Conservation (phyloP, 2,888 invertebrate genomes). For the Brenthis ino region DNA sequence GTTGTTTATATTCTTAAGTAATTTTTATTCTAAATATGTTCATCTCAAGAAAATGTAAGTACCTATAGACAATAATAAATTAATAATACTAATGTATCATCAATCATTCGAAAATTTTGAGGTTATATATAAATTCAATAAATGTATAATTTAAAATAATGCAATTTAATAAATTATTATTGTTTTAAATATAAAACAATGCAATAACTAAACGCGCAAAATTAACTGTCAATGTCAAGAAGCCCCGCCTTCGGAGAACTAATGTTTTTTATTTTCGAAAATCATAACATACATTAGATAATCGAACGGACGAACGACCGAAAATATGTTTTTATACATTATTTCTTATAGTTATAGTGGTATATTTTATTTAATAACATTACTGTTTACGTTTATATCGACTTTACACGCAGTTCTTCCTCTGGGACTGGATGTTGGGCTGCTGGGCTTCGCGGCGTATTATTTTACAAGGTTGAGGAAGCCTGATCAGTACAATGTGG, state of each 20-base stretch:
- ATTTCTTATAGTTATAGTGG: conserved; percentile 54
- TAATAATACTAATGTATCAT: too few relatives aligned
- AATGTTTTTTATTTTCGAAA: conserved; percentile 61
- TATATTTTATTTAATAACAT: conserved; percentile 53
- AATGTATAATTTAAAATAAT: neutral
- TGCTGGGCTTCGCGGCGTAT: conserved; percentile 64
- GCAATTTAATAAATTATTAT: neutral
- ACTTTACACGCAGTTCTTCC: conserved; percentile 69
- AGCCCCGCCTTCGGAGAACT: conserved; percentile 38
- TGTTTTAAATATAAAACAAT: neutral
- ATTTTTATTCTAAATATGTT: neutral
- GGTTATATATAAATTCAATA: conserved; percentile 2
- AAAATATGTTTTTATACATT: conserved; percentile 64
- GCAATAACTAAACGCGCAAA: conserved; percentile 15
- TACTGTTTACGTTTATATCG: conserved; percentile 54
- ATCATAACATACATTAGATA: conserved; percentile 52
- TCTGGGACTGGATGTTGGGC: conserved; percentile 65
- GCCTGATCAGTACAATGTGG: conserved; percentile 64
- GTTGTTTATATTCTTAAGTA: too few relatives aligned
- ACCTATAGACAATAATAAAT: neutral
- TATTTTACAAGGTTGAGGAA: conserved; percentile 63
- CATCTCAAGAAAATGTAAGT: conserved; percentile 4
- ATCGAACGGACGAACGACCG: conserved; percentile 57
- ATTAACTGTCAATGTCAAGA: conserved; percentile 32
- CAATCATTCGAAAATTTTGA: conserved; percentile 1